A percentile compares a stretch with the other conserved stretches of the same genome.
Conservation (phyloP, 2,797 vertebrate species). For the Gymnoscopelus microlampas region DNA sequence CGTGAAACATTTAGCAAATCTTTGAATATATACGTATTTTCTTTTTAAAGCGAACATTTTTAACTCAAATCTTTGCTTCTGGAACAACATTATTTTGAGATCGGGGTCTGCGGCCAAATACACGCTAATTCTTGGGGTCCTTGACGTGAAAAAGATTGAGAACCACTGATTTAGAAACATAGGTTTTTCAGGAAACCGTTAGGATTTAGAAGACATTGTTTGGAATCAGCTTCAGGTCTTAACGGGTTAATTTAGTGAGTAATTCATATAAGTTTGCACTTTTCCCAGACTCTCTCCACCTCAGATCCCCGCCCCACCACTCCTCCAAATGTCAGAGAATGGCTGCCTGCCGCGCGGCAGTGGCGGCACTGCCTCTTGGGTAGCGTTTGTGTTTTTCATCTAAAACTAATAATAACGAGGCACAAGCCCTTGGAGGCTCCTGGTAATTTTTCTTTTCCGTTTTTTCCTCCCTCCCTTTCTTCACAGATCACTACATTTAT, state of each 20-base stretch:
- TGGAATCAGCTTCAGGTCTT: no score
- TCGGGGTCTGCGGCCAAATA: no score
- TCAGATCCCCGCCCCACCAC: conserved; percentile 19
- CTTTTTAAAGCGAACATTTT: no score
- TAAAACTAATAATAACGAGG: conserved; percentile 79
- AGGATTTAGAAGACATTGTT: no score
- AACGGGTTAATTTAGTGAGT: conserved; percentile 8
- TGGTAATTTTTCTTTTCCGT: conserved; percentile 69
- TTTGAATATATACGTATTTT: no score
- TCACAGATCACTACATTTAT: conserved; percentile 70
- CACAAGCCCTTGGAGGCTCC: conserved; percentile 62
- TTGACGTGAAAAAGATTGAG: no score
- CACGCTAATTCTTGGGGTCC: no score
- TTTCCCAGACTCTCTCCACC: conserved; percentile 38
- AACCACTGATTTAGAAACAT: no score
- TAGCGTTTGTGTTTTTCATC: conserved; percentile 75
- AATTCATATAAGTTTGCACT: neutral
- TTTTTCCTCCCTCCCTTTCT: conserved; percentile 41
- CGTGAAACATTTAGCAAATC: no score
- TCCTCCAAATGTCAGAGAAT: conserved; percentile 67
- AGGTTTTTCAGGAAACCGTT: no score
- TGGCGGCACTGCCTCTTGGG: conserved; percentile 56
- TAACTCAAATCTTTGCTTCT: no score
- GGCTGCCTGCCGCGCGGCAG: conserved; percentile 42
- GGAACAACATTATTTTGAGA: no score